A percentile compares a stretch with the other conserved stretches of the same genome.
Evolutionary conservation across 2,113 vertebrate species (phyloP).

Genomic region (Neogobius melanostomus): DNA sequence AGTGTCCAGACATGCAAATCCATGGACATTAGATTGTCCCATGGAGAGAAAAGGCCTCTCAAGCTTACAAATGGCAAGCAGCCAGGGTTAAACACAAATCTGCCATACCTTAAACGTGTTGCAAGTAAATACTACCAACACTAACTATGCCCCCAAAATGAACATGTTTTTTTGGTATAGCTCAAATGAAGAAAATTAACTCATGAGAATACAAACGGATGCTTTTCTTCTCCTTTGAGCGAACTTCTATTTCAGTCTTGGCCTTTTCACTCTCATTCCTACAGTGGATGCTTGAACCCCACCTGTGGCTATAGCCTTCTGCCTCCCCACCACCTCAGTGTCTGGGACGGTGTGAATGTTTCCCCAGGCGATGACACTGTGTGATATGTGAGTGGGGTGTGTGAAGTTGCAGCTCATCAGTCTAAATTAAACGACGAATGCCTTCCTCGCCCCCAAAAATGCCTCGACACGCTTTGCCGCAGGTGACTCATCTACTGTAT

Average conservation of each 20-base stretch:
- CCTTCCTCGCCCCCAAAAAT: constrained; percentile 38
- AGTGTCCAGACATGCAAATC: no score
- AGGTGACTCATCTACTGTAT: constrained; percentile 36
- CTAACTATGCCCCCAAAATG: no score
- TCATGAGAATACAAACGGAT: not conserved
- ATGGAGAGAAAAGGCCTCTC: no score
- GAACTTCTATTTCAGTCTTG: not conserved
- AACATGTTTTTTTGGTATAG: no score
- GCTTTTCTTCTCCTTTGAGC: not conserved
- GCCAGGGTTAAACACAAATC: no score
- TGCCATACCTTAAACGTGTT: no score
- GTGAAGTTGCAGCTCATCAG: constrained; percentile 51
- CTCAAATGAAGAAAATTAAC: no score
- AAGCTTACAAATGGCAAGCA: no score
- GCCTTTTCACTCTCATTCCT: not conserved
- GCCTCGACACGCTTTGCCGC: constrained; percentile 31
- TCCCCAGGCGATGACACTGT: constrained; percentile 38
- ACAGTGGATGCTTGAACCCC: not conserved
- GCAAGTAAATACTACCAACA: no score
- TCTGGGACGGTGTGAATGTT: constrained; percentile 38
- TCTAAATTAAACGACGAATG: constrained; percentile 39
- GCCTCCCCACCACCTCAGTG: constrained; percentile 4
- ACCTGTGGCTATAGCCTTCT: constrained; percentile 18
- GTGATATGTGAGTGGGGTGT: constrained; percentile 56
- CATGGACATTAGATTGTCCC: no score